Evolutionary conservation across 2,888 invertebrate genomes (phyloP).

Genomic region (Sinodicranocentrus sp.): DNA sequence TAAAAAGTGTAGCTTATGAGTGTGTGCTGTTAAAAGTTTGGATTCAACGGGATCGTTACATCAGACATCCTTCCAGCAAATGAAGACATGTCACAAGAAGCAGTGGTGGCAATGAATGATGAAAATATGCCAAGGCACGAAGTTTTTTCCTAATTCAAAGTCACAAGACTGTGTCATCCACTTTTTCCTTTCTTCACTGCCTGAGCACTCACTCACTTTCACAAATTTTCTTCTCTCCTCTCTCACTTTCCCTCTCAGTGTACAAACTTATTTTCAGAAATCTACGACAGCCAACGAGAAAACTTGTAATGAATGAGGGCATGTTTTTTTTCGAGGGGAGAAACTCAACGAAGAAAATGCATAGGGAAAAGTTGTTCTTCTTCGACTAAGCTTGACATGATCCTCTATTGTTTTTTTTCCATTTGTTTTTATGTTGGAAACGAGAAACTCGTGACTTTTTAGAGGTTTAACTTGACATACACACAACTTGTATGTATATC

Average conservation of each 20-base stretch:
- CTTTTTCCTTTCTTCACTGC: conserved; percentile 7
- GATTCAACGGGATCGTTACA: conserved; percentile 15
- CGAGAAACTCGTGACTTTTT: not conserved
- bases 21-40: no score
- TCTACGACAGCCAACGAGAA: conserved; percentile 35
- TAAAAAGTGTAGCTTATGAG: no score
- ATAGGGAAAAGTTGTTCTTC: not conserved
- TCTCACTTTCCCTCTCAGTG: no score
- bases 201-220: conserved; percentile 1
- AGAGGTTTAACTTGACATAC: no score
- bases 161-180: conserved; percentile 27
- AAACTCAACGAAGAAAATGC: not conserved
- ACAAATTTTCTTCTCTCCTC: conserved; percentile 30
- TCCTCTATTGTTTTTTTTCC: conserved; percentile 20
- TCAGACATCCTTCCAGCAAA: conserved; percentile 22
- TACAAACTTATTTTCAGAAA: conserved; percentile 52
- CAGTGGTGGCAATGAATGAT: conserved; percentile 56
- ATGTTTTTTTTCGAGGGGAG: conserved; percentile 15
- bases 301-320: conserved; percentile 47
- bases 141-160: conserved; percentile 43
- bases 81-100: conserved; percentile 51
- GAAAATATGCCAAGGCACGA: conserved; percentile 69
- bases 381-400: not conserved
- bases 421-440: conserved; percentile 23
- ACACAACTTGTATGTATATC: not conserved